Conservation (phyloP, 2,113 vertebrate species). For the Eretmochelys imbricata region DNA sequence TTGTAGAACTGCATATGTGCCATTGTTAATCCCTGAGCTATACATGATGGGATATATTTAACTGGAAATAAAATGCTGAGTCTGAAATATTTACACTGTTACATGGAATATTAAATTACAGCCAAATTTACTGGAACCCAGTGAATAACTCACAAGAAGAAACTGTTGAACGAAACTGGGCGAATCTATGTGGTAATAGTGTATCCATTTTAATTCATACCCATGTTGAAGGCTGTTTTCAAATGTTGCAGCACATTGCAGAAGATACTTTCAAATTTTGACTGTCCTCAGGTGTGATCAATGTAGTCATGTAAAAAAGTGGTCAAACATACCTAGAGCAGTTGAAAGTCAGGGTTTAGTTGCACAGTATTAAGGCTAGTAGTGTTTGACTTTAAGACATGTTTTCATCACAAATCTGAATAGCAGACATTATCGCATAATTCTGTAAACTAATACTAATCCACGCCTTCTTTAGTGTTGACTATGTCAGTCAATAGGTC, state of each 20-base stretch:
- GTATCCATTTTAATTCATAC: constrained; percentile 29
- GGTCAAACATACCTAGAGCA: constrained; percentile 4
- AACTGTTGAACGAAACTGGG: background rate
- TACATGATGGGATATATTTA: constrained; percentile 55
- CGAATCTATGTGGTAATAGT: background rate
- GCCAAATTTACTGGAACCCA: constrained; percentile 32
- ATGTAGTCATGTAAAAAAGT: background rate
- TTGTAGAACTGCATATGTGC: constrained; percentile 50
- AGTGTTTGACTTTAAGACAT: background rate
- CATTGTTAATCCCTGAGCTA: constrained; percentile 27
- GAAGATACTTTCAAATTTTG: background rate
- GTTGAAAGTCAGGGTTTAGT: constrained; percentile 14
- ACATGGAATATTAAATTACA: constrained; percentile 48
- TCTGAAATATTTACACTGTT: constrained; percentile 62
- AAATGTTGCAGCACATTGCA: background rate
- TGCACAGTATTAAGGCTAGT: background rate
- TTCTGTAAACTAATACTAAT: background rate
- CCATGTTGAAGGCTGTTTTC: background rate
- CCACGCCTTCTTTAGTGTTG: background rate
- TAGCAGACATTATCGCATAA: background rate
- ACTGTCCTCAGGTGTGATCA: background rate
- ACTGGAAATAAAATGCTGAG: constrained; percentile 57
- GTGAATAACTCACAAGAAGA: constrained; percentile 27
- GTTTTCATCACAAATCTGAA: background rate
- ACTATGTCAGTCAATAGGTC: background rate